Evolutionary conservation across 2,797 vertebrate genomes (phyloP).

Genomic region (Sebastes iracundus): DNA sequence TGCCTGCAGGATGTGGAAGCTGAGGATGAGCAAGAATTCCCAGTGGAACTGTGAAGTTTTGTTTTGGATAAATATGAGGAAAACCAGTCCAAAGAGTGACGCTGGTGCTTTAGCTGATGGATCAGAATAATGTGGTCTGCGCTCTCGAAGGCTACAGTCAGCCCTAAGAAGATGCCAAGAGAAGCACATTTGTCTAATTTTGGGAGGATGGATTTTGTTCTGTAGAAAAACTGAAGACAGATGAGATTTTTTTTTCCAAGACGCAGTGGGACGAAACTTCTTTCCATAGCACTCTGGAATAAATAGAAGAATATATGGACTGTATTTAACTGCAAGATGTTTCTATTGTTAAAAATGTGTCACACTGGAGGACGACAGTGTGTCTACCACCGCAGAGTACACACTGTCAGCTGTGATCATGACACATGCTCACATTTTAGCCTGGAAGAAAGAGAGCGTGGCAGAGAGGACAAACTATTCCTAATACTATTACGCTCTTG

Average conservation of each 20-base stretch:
- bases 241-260: neutral
- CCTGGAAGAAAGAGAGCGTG: neutral
- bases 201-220: neutral
- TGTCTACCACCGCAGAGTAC: constrained; percentile 21
- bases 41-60: neutral
- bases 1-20: constrained; percentile 22
- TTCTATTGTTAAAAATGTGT: constrained; percentile 23
- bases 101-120: neutral
- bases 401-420: constrained; percentile 47
- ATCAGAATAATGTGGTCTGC: neutral
- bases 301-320: neutral
- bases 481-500: neutral
- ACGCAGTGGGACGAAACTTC: neutral
- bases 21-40: constrained; percentile 8
- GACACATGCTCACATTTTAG: constrained; percentile 7
- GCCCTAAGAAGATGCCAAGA: neutral
- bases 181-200: constrained; percentile 12
- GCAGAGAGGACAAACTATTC: constrained; percentile 35
- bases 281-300: neutral
- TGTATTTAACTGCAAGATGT: neutral
- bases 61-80: constrained; percentile 1
- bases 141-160: neutral
- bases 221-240: neutral
- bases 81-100: constrained; percentile 15
- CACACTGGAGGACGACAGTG: constrained; percentile 29